Evolutionary conservation across 2,113 vertebrate genomes (phyloP), one percentile per base, ranked within the genome.

Genomic region (Daphoenositta chrysoptera): DNA sequence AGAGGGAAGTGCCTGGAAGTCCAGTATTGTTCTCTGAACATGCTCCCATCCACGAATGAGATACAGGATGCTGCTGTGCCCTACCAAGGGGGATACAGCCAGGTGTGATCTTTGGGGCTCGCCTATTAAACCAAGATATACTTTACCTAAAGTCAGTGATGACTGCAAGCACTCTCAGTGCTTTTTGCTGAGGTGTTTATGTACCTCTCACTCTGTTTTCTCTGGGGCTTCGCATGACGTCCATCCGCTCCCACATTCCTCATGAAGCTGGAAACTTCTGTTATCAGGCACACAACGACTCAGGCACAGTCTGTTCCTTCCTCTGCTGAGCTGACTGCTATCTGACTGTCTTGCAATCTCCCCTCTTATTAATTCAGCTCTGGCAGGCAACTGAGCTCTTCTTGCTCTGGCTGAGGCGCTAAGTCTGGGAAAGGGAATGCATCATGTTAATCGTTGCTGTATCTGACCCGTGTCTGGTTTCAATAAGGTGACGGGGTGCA

Each of bases 381-480:
- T 89, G 84, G 60, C 89, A 95, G 77, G 69, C 48, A 89, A 33
- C 50, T 0, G 56, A 90, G 20, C 0, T 10, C 78, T 93, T 82
- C 87, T 82, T 54, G 51, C 53, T 71, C 27, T 14, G 35, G 72
- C 79, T 51, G 76, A 77, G 65, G 66, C 1, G 9, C 63, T 94
- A 79, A 87, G 35, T 65, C 92, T 75, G 16, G 65, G 87, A 66
- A 56, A 66, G 65, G 24, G 61, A 94, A 68, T 35, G 69, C 69
- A 56, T 40, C 3, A 1, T 48, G 53, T 56, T 82, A 94, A 48
- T 87, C 0, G 0, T 24, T 64, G 82, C 77, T 0, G 0, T 78
- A 60, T 89, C 92, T 95, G 82, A 84, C 90, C 78, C 2, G 0
- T 28, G 66, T 79, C 90, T 87, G 84, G 66, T 95, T 95, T 95